These are phyloP conservation scores for Dermatophagoides farinae DNA, from an alignment of 1,140 invertebrate species.

Conservation along the genomic window DNA sequence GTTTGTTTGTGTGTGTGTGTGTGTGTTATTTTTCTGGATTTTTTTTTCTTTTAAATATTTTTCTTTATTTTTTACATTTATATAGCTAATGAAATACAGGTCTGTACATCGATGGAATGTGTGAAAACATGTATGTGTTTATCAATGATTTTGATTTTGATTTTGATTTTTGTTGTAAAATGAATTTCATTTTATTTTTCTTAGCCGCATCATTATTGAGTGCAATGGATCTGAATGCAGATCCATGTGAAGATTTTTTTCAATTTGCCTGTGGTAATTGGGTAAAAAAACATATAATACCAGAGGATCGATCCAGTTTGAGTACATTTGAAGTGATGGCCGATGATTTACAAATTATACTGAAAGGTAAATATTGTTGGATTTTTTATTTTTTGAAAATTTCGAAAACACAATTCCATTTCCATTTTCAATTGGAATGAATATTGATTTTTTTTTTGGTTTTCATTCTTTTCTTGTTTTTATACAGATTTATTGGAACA, in stretches of 20 bases:
- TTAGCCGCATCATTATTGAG: conserved; percentile 58
- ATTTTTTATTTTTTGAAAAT: not conserved
- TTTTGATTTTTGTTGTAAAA: conserved; percentile 15
- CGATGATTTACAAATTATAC: conserved; percentile 59
- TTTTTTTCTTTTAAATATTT: not conserved
- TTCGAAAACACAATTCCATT: too few species aligned
- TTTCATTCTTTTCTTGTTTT: not conserved
- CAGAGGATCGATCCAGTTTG: conserved; percentile 63
- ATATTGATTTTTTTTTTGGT: not conserved
- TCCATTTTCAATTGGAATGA: not conserved
- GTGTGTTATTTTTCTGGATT: not conserved
- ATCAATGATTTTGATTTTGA: too few species aligned
- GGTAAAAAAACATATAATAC: conserved; percentile 69
- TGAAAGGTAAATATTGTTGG: conserved; percentile 36
- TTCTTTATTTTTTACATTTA: not conserved
- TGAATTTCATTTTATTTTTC: conserved; percentile 8
- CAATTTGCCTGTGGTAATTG: conserved; percentile 71
- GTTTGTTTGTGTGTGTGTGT: not conserved
- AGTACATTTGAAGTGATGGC: conserved; percentile 71
- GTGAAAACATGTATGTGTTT: conserved; percentile 32
- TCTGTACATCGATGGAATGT: conserved; percentile 47
- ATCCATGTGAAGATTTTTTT: conserved; percentile 72
- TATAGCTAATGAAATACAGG: not conserved
- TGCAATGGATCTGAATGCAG: conserved; percentile 54
- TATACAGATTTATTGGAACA: conserved; percentile 26